Evolutionary conservation across 2,113 vertebrate species (phyloP).

Genomic region (Megaptera novaeangliae): DNA sequence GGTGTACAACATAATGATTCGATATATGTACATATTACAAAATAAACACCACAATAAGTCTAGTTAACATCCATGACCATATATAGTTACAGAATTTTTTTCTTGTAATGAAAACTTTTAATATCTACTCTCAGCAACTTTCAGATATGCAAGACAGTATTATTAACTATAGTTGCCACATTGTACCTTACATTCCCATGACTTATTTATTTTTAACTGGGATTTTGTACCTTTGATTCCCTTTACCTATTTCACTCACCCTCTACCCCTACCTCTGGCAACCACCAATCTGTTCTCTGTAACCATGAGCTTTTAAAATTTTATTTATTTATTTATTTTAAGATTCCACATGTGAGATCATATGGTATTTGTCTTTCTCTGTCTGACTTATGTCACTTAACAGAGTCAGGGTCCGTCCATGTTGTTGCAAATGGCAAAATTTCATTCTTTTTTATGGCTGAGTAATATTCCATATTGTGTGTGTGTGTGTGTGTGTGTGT

Average conservation of each 20-base stretch:
- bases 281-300: not conserved
- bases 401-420: not conserved
- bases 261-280: not conserved
- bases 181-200: not conserved
- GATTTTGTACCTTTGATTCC: not conserved
- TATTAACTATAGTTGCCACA: not conserved
- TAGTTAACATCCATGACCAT: not conserved
- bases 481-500: not conserved
- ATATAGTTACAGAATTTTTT: not conserved
- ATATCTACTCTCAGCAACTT: not conserved
- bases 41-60: not conserved
- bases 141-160: not conserved
- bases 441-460: not conserved
- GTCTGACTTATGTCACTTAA: not conserved
- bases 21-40: not conserved
- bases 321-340: not conserved
- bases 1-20: not conserved
- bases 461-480: not conserved
- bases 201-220: not conserved
- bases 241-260: not conserved
- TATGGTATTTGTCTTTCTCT: not conserved
- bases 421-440: not conserved
- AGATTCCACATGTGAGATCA: not conserved
- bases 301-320: not conserved
- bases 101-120: not conserved